Conservation (phyloP, 2,113 vertebrate species). For the Murina feae region DNA sequence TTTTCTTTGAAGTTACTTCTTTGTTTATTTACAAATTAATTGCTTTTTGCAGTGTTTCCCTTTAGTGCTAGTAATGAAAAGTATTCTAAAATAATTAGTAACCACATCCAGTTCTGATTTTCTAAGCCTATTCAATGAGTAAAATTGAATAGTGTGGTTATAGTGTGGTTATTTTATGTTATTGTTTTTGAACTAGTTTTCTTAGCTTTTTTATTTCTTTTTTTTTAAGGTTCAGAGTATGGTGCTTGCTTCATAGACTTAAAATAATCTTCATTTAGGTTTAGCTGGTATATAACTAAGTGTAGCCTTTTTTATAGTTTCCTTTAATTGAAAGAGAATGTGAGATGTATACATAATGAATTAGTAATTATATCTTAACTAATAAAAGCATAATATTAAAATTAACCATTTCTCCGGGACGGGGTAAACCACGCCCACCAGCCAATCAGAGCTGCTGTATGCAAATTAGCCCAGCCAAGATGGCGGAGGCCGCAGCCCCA, state of each 20-base stretch:
- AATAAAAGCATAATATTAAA: too few relatives aligned
- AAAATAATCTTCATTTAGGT: not conserved
- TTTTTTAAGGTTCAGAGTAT: not conserved
- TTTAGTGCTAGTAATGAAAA: constrained; percentile 29
- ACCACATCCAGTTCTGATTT: not conserved
- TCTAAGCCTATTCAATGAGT: not conserved
- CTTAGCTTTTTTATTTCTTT: not conserved
- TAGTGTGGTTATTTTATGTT: not conserved
- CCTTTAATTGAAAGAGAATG: not conserved
- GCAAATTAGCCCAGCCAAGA: too few relatives aligned
- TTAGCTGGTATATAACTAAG: not conserved
- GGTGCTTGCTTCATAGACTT: not conserved
- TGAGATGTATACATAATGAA: not conserved
- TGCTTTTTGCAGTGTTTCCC: constrained; percentile 13
- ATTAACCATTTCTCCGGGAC: too few relatives aligned
- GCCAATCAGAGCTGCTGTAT: too few relatives aligned
- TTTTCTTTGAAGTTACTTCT: not conserved
- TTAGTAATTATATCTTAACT: not conserved
- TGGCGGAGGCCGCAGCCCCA: too few relatives aligned
- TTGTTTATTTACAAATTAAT: constrained; percentile 52
- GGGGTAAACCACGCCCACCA: too few relatives aligned
- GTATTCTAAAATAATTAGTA: constrained; percentile 36
- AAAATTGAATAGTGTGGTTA: not conserved
- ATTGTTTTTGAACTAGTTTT: not conserved
- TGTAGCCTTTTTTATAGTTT: not conserved